A percentile compares a stretch with the other conserved stretches of the same genome.
Conservation (phyloP, 2,888 invertebrate species). For the Acrocyrtus sp. region DNA sequence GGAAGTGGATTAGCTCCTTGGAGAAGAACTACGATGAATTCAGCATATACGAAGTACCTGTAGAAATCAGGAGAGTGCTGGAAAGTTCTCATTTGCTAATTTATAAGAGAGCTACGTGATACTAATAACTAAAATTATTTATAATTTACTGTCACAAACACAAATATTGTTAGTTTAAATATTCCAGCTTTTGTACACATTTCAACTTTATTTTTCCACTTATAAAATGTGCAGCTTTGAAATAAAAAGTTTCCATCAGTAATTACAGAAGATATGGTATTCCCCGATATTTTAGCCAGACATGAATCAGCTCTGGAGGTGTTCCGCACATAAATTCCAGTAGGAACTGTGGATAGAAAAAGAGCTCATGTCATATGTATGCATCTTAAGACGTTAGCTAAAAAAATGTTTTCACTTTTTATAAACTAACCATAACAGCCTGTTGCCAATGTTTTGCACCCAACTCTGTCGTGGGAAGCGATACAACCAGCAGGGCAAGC, state of each 20-base stretch:
- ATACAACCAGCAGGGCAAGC: constrained; percentile 55
- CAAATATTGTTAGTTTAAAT: not conserved
- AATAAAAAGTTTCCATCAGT: too few species aligned
- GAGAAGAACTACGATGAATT: constrained; percentile 38
- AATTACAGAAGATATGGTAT: constrained; percentile 48
- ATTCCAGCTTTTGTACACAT: too few species aligned
- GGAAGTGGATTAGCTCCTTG: constrained; percentile 41
- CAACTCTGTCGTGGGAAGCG: constrained; percentile 58
- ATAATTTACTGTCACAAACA: too few species aligned
- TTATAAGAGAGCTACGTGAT: too few species aligned
- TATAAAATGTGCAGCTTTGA: too few species aligned
- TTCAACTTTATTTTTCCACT: not conserved
- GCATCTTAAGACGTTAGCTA: too few species aligned
- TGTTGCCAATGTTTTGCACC: constrained; percentile 57
- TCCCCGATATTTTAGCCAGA: constrained; percentile 55
- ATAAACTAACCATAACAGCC: constrained; percentile 53
- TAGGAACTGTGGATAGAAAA: constrained; percentile 57
- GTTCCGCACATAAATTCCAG: constrained; percentile 54
- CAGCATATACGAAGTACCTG: constrained; percentile 18
- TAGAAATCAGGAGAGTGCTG: constrained; percentile 36
- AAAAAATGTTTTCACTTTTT: not conserved
- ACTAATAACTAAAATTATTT: too few species aligned
- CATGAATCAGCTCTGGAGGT: constrained; percentile 46
- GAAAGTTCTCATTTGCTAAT: constrained; percentile 31
- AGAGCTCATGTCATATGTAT: not conserved